phyloP scores from a whole-genome alignment of 2,797 vertebrate species.

The Sebastes jordani region DNA sequence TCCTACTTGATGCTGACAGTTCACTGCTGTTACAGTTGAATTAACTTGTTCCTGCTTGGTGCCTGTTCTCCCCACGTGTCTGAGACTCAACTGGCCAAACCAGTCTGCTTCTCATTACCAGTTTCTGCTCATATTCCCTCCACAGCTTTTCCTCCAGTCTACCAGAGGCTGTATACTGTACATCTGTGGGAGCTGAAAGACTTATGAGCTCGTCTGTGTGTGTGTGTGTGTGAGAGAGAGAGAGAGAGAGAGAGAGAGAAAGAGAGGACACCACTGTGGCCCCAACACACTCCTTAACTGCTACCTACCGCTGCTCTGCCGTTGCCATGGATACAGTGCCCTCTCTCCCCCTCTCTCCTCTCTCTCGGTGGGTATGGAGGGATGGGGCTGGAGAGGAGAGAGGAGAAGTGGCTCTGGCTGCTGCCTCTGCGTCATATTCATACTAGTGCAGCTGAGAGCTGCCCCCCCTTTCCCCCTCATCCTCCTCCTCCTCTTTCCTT shows the following conservation, averaged over 20 bases:
- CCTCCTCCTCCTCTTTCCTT: slow-evolving; percentile 30
- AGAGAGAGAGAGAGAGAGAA: not conserved
- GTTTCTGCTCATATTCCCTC: slow-evolving; percentile 31
- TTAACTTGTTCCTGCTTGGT: slow-evolving; percentile 1
- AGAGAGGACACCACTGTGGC: slow-evolving; percentile 68
- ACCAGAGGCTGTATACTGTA: slow-evolving; percentile 25
- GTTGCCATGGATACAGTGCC: slow-evolving; percentile 90
- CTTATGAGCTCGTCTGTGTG: slow-evolving; percentile 42
- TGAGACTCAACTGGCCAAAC: slow-evolving; percentile 28
- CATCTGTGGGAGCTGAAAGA: slow-evolving; percentile 48
- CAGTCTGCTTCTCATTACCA: slow-evolving; percentile 48
- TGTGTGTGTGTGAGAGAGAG: not conserved
- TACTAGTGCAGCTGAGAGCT: slow-evolving; percentile 81
- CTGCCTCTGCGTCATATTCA: slow-evolving; percentile 87
- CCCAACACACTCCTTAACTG: slow-evolving; percentile 76
- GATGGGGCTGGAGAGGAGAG: slow-evolving; percentile 65
- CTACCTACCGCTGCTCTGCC: slow-evolving; percentile 83
- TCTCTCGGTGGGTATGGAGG: slow-evolving; percentile 76
- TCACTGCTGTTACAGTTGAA: not conserved
- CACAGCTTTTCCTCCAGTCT: slow-evolving; percentile 9
- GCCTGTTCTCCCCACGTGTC: slow-evolving; percentile 5
- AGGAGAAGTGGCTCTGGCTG: slow-evolving; percentile 81
- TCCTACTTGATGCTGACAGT: not conserved
- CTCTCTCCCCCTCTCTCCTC: slow-evolving; percentile 66
- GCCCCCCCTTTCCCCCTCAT: slow-evolving; percentile 14